Base-by-base conservation (phyloP, 1,140 invertebrate species). In the Parasteatoda tepidariorum region DNA sequence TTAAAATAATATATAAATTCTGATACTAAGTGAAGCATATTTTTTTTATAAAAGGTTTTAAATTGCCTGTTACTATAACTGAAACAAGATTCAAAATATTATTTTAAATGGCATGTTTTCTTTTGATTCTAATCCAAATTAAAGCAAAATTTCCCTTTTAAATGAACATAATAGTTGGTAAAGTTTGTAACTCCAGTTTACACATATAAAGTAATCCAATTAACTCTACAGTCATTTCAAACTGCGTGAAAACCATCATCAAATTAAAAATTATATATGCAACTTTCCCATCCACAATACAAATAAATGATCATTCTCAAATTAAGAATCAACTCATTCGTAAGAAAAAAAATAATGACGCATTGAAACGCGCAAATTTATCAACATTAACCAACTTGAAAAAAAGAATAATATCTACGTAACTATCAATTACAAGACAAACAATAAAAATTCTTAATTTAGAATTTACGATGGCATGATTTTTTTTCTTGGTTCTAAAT, bases 401-500 rank as follows among this genome's bases (percentile, higher is more conserved):
- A 48, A 48, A 48, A 24, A 61, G 28, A 18, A 61, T 26, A 22
- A 61, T 61, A 61, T 61, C 59, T 13, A 61, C 28, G 22, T 54
- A 73, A 57, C 54, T 73, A 73, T 57, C 30, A 59, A 33, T 57
- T 31, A 31, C 48, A 73, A 57, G 34, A 57, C 70, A 31, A 73
- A 59, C 55, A 75, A 75, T 31, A 76, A 66, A 76, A 33, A 66
- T 38, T n/a, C 31, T 76, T 64, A 48, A 64, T 64, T 64, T 34
- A 41, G 24, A 64, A 26, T 54, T 48, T 48, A 24, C 26, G 31
- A 34, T 75, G 3, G 67, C 41, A 24, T 31, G 15, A 18, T 3
- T 26, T 55, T 33, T 79, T 79, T 79, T 13, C 38, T 18, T 48
- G 9, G 38, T 79, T 79, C 75, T 68, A 79, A 79, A 79, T 67